These are phyloP conservation scores for Drosophila trapezifrons DNA, from an alignment of 1,140 invertebrate species.

Conservation along the genomic window DNA sequence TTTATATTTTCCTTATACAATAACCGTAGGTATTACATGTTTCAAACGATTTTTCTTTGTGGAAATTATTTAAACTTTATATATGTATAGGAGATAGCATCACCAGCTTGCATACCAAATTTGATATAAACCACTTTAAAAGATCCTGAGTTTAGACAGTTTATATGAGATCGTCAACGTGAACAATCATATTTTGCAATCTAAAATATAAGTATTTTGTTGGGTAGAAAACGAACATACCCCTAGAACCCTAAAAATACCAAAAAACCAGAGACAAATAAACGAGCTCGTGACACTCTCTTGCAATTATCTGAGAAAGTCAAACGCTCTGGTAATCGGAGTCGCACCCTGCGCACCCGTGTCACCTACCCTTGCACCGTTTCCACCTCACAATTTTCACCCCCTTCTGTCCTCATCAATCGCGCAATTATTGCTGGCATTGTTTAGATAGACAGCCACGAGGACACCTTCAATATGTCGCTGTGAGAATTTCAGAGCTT, in stretches of 20 bases:
- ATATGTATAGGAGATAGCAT: too few relatives aligned
- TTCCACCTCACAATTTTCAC: slow-evolving; percentile 6
- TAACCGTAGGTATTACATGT: too few relatives aligned
- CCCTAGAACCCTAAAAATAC: not conserved
- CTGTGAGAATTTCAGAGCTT: slow-evolving; percentile 43
- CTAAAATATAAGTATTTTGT: too few relatives aligned
- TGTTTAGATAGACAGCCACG: slow-evolving; percentile 70
- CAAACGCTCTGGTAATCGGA: slow-evolving; percentile 75
- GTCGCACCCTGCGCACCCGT: slow-evolving; percentile 42
- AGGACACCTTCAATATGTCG: slow-evolving; percentile 70
- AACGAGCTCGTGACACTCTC: slow-evolving; percentile 40
- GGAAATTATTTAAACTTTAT: too few relatives aligned
- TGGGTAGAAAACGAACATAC: not conserved
- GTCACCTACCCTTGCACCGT: slow-evolving; percentile 35
- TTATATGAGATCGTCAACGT: too few relatives aligned
- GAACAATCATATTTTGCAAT: too few relatives aligned
- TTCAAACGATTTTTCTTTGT: too few relatives aligned
- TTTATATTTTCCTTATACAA: too few relatives aligned
- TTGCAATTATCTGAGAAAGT: slow-evolving; percentile 56
- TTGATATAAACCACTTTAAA: too few relatives aligned
- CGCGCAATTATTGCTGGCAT: slow-evolving; percentile 79
- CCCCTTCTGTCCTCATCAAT: slow-evolving; percentile 56
- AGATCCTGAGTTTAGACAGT: too few relatives aligned
- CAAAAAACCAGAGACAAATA: slow-evolving; percentile 7
- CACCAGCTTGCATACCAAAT: too few relatives aligned